A percentile compares a stretch with the other conserved stretches of the same genome.
Conservation (phyloP, 2,797 vertebrate species). For the Sphenodon punctatus region DNA sequence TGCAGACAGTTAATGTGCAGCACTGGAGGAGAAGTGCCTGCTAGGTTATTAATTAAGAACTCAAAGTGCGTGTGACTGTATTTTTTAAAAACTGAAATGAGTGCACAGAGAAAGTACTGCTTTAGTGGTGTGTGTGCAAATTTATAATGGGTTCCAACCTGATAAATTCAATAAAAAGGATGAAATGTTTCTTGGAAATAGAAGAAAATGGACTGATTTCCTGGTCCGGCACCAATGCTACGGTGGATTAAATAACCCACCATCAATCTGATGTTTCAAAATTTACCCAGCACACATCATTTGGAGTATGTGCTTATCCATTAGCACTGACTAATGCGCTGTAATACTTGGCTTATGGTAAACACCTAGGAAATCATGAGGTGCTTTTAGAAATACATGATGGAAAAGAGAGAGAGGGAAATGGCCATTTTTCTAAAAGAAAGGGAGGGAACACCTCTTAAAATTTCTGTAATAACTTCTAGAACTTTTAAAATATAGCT, state of each 20-base stretch:
- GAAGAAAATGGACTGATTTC: background rate
- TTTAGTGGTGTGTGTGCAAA: background rate
- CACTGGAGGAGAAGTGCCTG: background rate
- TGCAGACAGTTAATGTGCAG: background rate
- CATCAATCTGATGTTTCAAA: background rate
- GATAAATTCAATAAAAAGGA: background rate
- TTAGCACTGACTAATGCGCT: background rate
- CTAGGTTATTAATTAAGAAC: background rate
- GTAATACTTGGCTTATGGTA: background rate
- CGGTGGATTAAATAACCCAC: background rate
- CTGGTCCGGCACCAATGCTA: background rate
- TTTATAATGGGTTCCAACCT: background rate
- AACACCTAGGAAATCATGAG: background rate
- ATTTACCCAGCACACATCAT: background rate
- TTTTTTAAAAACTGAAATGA: background rate
- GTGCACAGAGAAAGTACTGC: background rate
- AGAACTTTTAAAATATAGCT: background rate
- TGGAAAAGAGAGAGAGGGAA: too few species aligned
- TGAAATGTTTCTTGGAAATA: background rate
- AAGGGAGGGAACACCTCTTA: background rate
- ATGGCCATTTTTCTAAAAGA: background rate
- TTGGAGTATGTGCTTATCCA: rapidly evolving
- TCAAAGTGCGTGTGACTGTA: conserved; percentile 1
- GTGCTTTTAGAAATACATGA: too few species aligned
- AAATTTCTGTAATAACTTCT: background rate